A percentile compares a stretch with the other conserved stretches of the same genome.
phyloP scores from a whole-genome alignment of 2,113 vertebrate genomes.

The Charadrius vociferus region DNA sequence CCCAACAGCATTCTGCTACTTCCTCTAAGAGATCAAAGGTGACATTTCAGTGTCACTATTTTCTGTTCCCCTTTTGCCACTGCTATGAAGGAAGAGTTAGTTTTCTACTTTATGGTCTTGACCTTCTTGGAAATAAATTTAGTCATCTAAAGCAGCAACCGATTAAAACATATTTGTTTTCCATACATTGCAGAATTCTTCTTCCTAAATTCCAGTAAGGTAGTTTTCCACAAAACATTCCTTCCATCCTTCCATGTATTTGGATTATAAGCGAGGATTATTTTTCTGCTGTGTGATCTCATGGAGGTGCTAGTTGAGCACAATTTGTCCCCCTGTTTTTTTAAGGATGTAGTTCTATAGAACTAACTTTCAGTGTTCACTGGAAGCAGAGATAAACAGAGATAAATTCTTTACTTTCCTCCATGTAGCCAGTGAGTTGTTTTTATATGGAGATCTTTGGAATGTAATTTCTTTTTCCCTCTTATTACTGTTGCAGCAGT shows the following conservation, averaged over 20 bases:
- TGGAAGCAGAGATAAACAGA: not conserved
- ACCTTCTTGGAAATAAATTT: not conserved
- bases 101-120: not conserved
- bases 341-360: not conserved
- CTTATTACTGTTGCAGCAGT: not conserved
- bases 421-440: not conserved
- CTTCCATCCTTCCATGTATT: not conserved
- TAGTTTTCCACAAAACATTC: not conserved
- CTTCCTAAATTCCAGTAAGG: not conserved
- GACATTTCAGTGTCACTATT: not conserved
- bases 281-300: not conserved
- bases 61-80: slow-evolving; percentile 5
- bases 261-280: not conserved
- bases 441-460: not conserved
- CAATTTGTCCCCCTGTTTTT: not conserved
- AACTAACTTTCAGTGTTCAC: not conserved
- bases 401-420: not conserved
- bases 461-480: not conserved
- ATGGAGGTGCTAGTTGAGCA: not conserved
- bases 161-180: slow-evolving; percentile 2
- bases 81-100: slow-evolving; percentile 1
- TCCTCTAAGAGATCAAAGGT: not conserved
- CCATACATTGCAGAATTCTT: not conserved
- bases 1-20: not conserved
- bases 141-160: not conserved